Evolutionary conservation across 1,140 invertebrate genomes (phyloP).

Genomic region (Drosophila pseudoananassae): DNA sequence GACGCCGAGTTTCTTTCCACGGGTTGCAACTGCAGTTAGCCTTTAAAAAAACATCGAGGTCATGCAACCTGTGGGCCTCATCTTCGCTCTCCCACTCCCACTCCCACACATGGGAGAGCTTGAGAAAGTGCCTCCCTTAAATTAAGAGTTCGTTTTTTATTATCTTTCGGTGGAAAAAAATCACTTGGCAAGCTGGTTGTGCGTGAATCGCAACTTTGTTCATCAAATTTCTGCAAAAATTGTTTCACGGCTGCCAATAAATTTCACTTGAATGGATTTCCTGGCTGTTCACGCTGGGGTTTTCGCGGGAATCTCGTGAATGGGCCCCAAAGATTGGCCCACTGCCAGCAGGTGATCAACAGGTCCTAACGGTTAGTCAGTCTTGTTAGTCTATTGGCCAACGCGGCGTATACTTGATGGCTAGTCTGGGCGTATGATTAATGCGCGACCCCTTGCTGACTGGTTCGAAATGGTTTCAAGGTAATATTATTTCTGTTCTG

Average conservation of each 20-base stretch:
- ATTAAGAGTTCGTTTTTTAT: slow-evolving; percentile 30
- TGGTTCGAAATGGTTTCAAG: slow-evolving; percentile 27
- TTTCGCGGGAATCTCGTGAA: slow-evolving; percentile 55
- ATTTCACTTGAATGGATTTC: slow-evolving; percentile 29
- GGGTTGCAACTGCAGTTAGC: slow-evolving; percentile 35
- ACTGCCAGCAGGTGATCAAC: slow-evolving; percentile 49
- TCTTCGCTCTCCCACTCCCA: not conserved
- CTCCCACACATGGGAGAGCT: not conserved
- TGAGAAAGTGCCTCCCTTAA: slow-evolving; percentile 39
- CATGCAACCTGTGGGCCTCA: slow-evolving; percentile 10
- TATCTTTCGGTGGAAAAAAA: slow-evolving; percentile 36
- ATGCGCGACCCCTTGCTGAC: slow-evolving; percentile 45
- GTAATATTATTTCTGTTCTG: slow-evolving; percentile 46
- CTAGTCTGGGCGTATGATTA: slow-evolving; percentile 36
- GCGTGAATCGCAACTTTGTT: slow-evolving; percentile 21
- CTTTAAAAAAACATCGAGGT: slow-evolving; percentile 14
- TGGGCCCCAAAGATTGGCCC: slow-evolving; percentile 51
- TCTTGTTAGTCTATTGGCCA: slow-evolving; percentile 6
- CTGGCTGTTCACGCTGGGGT: slow-evolving; percentile 7
- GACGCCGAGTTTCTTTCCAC: slow-evolving; percentile 43
- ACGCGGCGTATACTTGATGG: slow-evolving; percentile 36
- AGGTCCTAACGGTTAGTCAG: slow-evolving; percentile 14
- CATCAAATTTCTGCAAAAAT: slow-evolving; percentile 28
- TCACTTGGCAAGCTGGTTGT: slow-evolving; percentile 21
- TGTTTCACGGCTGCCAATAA: slow-evolving; percentile 23